These are phyloP conservation scores for Denticeps clupeoides DNA, from an alignment of 2,797 vertebrate genomes.

Conservation along the genomic window DNA sequence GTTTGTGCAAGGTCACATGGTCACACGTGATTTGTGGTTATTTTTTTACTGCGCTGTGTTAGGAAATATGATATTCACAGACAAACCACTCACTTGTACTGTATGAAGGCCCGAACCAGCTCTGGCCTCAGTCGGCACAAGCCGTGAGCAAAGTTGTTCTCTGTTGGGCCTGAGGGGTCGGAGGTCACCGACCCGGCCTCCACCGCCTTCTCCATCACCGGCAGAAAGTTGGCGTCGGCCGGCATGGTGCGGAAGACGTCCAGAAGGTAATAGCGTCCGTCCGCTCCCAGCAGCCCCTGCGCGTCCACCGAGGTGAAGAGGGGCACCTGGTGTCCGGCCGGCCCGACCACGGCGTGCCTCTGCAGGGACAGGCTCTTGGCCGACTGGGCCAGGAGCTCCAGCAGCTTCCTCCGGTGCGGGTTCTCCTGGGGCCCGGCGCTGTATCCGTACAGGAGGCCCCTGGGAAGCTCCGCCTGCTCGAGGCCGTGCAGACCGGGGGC, in stretches of 20 bases:
- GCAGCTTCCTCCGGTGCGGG: conserved; percentile 46
- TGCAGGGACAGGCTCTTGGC: conserved; percentile 54
- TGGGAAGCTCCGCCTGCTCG: conserved; percentile 39
- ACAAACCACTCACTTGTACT: conserved; percentile 61
- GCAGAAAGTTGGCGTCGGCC: conserved; percentile 64
- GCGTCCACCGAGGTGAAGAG: conserved; percentile 67
- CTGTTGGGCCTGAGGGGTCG: conserved; percentile 44
- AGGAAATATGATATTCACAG: too few relatives aligned
- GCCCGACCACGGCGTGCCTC: conserved; percentile 45
- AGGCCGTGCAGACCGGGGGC: conserved; percentile 63
- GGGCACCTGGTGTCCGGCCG: conserved; percentile 42
- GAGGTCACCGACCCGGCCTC: conserved; percentile 39
- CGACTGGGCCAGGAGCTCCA: conserved; percentile 52
- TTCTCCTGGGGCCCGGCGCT: conserved; percentile 53
- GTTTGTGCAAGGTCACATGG: too few relatives aligned
- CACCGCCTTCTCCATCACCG: conserved; percentile 26
- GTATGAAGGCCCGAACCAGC: conserved; percentile 57
- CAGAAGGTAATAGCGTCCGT: conserved; percentile 63
- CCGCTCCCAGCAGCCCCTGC: conserved; percentile 67
- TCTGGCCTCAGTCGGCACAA: conserved; percentile 66
- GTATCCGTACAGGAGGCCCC: conserved; percentile 59
- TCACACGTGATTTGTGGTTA: too few relatives aligned
- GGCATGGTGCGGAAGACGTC: conserved; percentile 67
- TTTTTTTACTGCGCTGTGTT: too few relatives aligned
- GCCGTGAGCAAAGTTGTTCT: conserved; percentile 48